Conservation (phyloP, 2,888 invertebrate genomes). For the Strigamia transsilvanica region DNA sequence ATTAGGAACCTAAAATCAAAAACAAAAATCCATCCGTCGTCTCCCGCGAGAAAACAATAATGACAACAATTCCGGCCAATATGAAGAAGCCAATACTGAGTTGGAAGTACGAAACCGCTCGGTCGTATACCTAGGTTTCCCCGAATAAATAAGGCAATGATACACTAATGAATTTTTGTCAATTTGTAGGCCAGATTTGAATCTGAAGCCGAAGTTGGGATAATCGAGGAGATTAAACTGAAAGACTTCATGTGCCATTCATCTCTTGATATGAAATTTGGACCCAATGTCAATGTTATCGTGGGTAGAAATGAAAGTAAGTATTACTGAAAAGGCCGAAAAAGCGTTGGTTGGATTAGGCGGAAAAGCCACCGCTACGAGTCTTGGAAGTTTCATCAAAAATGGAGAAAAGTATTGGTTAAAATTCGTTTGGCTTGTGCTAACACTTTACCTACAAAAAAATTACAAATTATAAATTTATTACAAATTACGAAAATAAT, state of each 20-base stretch:
- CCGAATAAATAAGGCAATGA: no score
- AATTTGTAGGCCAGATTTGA: no score
- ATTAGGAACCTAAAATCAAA: constrained; percentile 78
- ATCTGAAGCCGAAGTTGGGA: constrained; percentile 66
- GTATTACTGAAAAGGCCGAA: no score
- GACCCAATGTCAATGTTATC: constrained; percentile 82
- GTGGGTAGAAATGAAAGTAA: constrained; percentile 68
- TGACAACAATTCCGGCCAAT: no score
- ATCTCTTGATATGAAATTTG: constrained; percentile 76
- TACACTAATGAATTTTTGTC: neutral
- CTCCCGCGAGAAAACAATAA: neutral
- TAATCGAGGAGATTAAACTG: constrained; percentile 70
- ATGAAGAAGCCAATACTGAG: no score
- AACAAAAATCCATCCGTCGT: constrained; percentile 51
- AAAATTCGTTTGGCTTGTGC: no score
- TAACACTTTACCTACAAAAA: constrained; percentile 71
- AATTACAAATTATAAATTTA: neutral
- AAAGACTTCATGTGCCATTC: constrained; percentile 95
- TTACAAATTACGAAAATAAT: neutral
- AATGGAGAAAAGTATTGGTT: constrained; percentile 76
- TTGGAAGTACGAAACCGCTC: no score
- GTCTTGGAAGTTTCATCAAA: constrained; percentile 83
- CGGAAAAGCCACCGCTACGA: constrained; percentile 79
- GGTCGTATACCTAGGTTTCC: no score
- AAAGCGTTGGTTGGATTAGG: constrained; percentile 83